Evolutionary conservation across 2,113 vertebrate species (phyloP).

Genomic region (Polypterus bichir): DNA sequence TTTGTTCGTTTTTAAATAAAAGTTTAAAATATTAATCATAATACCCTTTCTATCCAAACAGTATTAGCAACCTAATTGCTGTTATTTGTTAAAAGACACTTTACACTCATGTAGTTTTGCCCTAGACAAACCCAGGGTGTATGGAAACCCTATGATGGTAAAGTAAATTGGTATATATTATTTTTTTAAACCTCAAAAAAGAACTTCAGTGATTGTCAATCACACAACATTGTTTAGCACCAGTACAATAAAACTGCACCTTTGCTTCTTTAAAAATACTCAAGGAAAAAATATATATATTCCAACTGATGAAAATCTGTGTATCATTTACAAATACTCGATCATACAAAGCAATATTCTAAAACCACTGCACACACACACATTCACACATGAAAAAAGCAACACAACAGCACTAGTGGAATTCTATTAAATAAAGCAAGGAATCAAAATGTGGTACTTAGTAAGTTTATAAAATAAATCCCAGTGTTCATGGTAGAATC

Average conservation of each 20-base stretch:
- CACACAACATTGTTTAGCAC: conserved; percentile 79
- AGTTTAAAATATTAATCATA: conserved; percentile 39
- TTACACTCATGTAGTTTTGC: conserved; percentile 21
- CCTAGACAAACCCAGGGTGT: conserved; percentile 12
- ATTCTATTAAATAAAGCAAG: conserved; percentile 58
- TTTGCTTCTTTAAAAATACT: conserved; percentile 54
- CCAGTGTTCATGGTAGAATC: conserved; percentile 40
- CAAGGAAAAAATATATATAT: conserved; percentile 37
- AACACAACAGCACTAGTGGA: conserved; percentile 65
- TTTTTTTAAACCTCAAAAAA: conserved; percentile 61
- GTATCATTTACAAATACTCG: conserved; percentile 55
- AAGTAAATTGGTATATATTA: conserved; percentile 45
- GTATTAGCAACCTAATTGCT: conserved; percentile 23
- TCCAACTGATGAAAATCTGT: conserved; percentile 49
- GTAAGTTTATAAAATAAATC: conserved; percentile 44
- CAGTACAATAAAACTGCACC: conserved; percentile 99
- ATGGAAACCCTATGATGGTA: conserved; percentile 23
- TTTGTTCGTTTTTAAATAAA: conserved; percentile 49
- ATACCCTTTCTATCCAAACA: conserved; percentile 28
- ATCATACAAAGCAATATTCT: conserved; percentile 53
- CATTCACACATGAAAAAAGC: conserved; percentile 26
- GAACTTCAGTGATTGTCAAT: conserved; percentile 68
- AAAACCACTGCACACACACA: conserved; percentile 46
- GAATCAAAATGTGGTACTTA: conserved; percentile 42
- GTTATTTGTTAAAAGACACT: conserved; percentile 12